Conservation (phyloP, 2,888 invertebrate genomes). For the Oithona nana region DNA sequence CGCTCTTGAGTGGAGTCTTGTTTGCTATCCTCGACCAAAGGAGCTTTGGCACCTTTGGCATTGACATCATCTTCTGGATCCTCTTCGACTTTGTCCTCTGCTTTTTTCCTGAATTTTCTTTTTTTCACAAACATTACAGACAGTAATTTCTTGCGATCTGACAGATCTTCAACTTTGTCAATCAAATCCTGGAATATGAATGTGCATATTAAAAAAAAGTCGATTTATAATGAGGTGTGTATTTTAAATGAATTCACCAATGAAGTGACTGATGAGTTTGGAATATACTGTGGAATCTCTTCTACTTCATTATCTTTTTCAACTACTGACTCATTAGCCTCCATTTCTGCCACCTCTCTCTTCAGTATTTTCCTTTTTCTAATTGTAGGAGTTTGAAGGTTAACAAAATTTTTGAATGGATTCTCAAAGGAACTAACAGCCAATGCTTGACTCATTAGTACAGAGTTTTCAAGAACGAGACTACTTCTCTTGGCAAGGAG, state of each 20-base stretch:
- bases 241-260: neutral
- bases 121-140: neutral
- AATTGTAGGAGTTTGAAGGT: neutral
- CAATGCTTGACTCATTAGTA: neutral
- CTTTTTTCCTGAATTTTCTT: no score
- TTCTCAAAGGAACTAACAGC: neutral
- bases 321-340: no score
- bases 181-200: neutral
- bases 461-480: neutral
- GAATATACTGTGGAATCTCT: neutral
- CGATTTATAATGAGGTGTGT: neutral
- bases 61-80: neutral
- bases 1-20: neutral
- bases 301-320: no score
- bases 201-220: neutral
- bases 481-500: neutral
- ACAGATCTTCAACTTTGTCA: neutral
- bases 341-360: neutral
- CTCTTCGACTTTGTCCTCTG: neutral
- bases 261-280: neutral
- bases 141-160: neutral
- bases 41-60: conserved; percentile 1
- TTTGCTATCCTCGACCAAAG: neutral
- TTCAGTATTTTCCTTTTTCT: neutral
- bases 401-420: no score